Percentiles rank a stretch among this genome's conserved stretches.
These are phyloP conservation scores for Thysanoteuthis rhombus DNA, from an alignment of 2,888 invertebrate genomes.

Conservation along the genomic window DNA sequence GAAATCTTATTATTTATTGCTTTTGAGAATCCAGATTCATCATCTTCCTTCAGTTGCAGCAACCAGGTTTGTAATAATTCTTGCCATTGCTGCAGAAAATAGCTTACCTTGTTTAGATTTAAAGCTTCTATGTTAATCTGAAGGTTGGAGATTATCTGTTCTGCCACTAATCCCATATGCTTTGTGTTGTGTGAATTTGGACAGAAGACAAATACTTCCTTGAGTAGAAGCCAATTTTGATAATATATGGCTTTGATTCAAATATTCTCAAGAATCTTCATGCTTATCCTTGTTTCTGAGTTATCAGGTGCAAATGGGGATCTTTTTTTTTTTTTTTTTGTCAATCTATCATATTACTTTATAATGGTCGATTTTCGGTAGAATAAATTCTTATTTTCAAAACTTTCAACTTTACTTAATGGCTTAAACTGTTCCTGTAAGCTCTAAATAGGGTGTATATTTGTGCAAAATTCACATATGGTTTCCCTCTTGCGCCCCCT, in stretches of 20 bases:
- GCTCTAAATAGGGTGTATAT: too few species aligned
- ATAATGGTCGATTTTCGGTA: too few species aligned
- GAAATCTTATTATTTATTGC: background rate
- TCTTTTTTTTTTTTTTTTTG: background rate
- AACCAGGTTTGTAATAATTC: background rate
- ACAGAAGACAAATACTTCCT: background rate
- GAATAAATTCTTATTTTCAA: too few species aligned
- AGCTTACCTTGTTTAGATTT: background rate
- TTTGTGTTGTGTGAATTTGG: background rate
- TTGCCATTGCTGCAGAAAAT: background rate
- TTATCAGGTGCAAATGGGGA: background rate
- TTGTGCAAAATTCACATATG: too few species aligned
- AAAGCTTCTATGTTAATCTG: background rate
- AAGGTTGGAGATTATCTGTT: background rate
- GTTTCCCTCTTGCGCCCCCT: too few species aligned
- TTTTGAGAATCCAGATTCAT: too few species aligned
- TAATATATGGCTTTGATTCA: background rate
- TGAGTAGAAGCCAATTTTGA: background rate
- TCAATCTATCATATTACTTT: too few species aligned
- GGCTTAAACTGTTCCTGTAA: too few species aligned
- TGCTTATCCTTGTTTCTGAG: background rate
- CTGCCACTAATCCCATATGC: background rate
- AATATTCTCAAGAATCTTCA: background rate
- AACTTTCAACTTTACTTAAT: too few species aligned
- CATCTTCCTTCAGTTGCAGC: background rate